phyloP scores from a whole-genome alignment of 2,797 vertebrate genomes.

The Pangasius larnaudii region DNA sequence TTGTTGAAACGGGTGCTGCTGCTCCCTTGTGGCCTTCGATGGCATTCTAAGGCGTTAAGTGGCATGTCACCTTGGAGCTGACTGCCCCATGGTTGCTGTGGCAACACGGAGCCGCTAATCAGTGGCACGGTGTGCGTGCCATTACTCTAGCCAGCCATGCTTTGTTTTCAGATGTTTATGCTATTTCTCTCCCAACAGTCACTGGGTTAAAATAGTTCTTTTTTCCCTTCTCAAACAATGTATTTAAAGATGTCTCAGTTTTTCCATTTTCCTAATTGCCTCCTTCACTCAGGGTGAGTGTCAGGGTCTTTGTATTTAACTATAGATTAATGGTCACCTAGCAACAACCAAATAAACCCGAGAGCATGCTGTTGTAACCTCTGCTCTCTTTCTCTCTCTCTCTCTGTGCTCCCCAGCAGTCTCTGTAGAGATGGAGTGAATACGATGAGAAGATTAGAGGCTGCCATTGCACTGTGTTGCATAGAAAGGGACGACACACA shows the following conservation, averaged over 20 bases:
- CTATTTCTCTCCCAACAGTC: conserved; percentile 37
- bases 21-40: conserved; percentile 73
- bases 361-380: conserved; percentile 45
- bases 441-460: conserved; percentile 13
- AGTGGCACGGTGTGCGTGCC: conserved; percentile 56
- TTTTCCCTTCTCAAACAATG: not conserved
- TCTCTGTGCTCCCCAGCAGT: not conserved
- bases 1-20: conserved; percentile 58
- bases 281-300: conserved; percentile 24
- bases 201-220: conserved; percentile 9
- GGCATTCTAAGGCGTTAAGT: conserved; percentile 51
- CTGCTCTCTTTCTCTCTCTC: not conserved
- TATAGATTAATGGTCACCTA: conserved; percentile 53
- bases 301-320: conserved; percentile 30
- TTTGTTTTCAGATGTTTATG: conserved; percentile 51
- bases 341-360: conserved; percentile 58
- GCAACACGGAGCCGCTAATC: conserved; percentile 67
- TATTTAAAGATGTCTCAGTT: conserved; percentile 26
- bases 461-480: not conserved
- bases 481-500: not conserved
- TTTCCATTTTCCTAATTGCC: conserved; percentile 18
- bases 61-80: conserved; percentile 66
- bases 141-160: conserved; percentile 52
- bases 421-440: conserved; percentile 16
- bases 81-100: conserved; percentile 76